phyloP scores from a whole-genome alignment of 2,113 vertebrate species.

The Pongo abelii region DNA sequence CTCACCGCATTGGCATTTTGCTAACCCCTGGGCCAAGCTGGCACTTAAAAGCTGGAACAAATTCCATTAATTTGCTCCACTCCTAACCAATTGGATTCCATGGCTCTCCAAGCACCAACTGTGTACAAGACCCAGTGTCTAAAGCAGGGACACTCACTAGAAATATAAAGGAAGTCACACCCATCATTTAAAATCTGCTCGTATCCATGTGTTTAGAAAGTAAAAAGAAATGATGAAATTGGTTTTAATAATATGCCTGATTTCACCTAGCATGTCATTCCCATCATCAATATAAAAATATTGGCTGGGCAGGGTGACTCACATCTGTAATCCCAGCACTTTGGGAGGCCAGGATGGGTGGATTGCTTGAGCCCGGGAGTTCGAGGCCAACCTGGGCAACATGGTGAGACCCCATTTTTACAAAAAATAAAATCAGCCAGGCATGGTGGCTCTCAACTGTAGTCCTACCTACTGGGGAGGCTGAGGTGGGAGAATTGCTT shows the following conservation, averaged over 20 bases:
- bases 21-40: not conserved
- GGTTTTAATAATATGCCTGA: not conserved
- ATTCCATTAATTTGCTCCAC: not conserved
- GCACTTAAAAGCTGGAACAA: not conserved
- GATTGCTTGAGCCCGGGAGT: not conserved
- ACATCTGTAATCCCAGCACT: not conserved
- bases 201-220: not conserved
- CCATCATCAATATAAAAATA: too few relatives aligned
- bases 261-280: not conserved
- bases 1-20: accelerated
- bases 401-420: not conserved
- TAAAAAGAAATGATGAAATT: not conserved
- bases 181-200: accelerated
- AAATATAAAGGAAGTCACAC: accelerated
- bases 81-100: not conserved
- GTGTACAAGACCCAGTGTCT: not conserved
- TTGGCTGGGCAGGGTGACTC: not conserved
- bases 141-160: not conserved
- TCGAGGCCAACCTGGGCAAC: not conserved
- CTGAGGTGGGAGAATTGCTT: not conserved
- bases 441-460: not conserved
- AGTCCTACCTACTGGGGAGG: not conserved
- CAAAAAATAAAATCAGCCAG: not conserved
- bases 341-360: not conserved
- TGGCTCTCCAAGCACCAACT: accelerated